Conservation (phyloP, 1,140 invertebrate species). For the Eriosoma lanigerum region DNA sequence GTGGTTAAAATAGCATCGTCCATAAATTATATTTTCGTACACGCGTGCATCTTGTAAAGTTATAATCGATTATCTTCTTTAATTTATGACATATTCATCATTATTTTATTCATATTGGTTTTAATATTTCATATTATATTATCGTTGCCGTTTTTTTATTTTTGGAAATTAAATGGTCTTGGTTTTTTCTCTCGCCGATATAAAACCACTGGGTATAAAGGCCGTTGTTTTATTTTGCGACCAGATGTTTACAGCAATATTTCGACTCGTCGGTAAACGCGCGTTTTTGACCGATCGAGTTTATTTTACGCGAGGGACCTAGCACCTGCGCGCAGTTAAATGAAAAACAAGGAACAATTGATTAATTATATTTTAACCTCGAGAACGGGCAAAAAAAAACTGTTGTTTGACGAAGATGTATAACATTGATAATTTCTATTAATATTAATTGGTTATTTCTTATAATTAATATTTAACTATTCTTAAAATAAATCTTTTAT, state of each 20-base stretch:
- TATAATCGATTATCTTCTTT: no score
- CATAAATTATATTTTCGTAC: no score
- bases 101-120: no score
- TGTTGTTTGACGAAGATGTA: not conserved
- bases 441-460: no score
- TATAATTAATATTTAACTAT: no score
- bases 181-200: not conserved
- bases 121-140: no score
- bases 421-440: no score
- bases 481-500: no score
- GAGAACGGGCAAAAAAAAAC: not conserved
- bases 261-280: constrained; percentile 37
- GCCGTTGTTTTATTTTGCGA: constrained; percentile 33
- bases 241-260: constrained; percentile 47
- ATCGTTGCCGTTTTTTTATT: not conserved
- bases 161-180: constrained; percentile 6
- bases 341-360: constrained; percentile 30
- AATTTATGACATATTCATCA: no score
- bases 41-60: no score
- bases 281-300: constrained; percentile 41
- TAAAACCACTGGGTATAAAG: not conserved
- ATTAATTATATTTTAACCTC: not conserved
- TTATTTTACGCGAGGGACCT: constrained; percentile 43
- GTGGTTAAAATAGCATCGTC: no score
- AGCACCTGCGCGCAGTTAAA: constrained; percentile 38